A percentile compares a stretch with the other conserved stretches of the same genome.
Evolutionary conservation across 92 coral and sea anemone species (phyloP).

Genomic region (Zoanthus solanderi): DNA sequence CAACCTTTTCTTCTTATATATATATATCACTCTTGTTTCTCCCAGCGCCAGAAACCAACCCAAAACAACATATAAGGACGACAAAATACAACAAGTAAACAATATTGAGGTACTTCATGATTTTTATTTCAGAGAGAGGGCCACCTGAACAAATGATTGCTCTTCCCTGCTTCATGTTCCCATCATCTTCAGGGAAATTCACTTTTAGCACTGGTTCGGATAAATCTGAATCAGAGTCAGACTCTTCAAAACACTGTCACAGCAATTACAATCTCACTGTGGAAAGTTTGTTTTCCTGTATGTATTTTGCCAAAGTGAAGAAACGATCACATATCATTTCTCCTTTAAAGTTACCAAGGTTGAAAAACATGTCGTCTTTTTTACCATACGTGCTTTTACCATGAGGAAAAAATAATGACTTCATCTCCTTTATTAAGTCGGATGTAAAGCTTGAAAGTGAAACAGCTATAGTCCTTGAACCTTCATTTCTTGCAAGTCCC

Average conservation of each 20-base stretch:
- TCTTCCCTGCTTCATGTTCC: not conserved
- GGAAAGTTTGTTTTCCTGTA: constrained; percentile 37
- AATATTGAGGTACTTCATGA: too few relatives aligned
- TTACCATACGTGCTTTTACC: constrained; percentile 52
- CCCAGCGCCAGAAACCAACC: too few relatives aligned
- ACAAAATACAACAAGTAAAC: too few relatives aligned
- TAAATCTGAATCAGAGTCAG: constrained; percentile 22
- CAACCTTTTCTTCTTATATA: too few relatives aligned
- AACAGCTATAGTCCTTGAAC: constrained; percentile 43
- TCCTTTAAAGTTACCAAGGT: constrained; percentile 53
- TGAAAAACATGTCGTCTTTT: constrained; percentile 37
- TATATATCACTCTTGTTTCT: too few relatives aligned
- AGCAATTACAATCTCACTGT: constrained; percentile 49
- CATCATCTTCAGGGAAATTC: not conserved
- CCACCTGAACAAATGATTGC: constrained; percentile 6
- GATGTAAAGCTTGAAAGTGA: constrained; percentile 21
- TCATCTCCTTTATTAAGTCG: constrained; percentile 35
- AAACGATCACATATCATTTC: constrained; percentile 34
- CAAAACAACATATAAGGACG: too few relatives aligned
- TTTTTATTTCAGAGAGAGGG: not conserved
- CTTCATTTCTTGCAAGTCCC: constrained; percentile 52
- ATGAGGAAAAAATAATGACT: constrained; percentile 60
- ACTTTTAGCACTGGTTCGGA: constrained; percentile 5
- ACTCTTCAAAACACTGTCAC: constrained; percentile 5
- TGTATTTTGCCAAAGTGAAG: constrained; percentile 41